These are phyloP conservation scores for Polyodon spathula DNA, from an alignment of 2,113 vertebrate species.

Conservation along the genomic window DNA sequence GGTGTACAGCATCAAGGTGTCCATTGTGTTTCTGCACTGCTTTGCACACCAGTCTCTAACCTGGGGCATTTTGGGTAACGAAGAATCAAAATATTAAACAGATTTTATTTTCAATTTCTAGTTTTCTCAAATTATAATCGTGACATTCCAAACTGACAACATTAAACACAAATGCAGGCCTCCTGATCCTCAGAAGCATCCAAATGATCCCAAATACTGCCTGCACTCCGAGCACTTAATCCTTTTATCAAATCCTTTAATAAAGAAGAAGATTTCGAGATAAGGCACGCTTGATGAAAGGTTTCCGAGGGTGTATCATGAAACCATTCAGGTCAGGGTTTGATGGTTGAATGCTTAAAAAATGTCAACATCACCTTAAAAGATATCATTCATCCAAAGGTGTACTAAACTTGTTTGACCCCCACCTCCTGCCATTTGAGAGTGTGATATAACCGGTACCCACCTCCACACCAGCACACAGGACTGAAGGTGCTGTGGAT, in stretches of 20 bases:
- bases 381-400: slow-evolving; percentile 27
- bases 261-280: slow-evolving; percentile 24
- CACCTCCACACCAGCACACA: no score
- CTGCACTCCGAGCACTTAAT: slow-evolving; percentile 32
- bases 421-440: background rate
- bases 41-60: no score
- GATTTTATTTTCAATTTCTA: no score
- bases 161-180: slow-evolving; percentile 19
- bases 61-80: no score
- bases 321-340: slow-evolving; percentile 27
- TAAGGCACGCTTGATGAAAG: slow-evolving; percentile 36
- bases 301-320: slow-evolving; percentile 19
- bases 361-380: slow-evolving; percentile 28
- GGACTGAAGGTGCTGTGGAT: no score
- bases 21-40: no score
- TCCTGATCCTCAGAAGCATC: slow-evolving; percentile 14
- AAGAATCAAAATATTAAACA: no score
- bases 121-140: background rate
- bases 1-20: no score
- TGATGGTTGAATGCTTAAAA: slow-evolving; percentile 28
- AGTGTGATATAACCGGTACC: no score
- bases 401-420: background rate
- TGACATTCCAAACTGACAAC: background rate
- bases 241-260: slow-evolving; percentile 31
- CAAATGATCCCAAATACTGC: slow-evolving; percentile 30